phyloP scores from a whole-genome alignment of 2,797 vertebrate genomes.

The Nasua narica region DNA sequence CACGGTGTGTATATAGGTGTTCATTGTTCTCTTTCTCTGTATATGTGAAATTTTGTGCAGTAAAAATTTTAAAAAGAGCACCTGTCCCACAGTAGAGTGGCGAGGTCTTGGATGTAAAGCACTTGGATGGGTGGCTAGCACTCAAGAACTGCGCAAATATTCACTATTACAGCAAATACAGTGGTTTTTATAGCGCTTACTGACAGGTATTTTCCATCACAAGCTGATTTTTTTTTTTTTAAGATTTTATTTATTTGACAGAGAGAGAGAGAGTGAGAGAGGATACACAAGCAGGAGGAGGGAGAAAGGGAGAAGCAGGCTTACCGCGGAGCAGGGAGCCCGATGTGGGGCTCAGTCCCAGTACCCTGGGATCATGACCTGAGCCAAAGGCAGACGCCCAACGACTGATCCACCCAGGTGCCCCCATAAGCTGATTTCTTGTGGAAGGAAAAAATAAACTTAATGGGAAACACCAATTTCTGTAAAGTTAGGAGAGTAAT shows the following conservation, averaged over 20 bases:
- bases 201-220: background rate
- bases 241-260: no score
- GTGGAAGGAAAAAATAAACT: constrained; percentile 15
- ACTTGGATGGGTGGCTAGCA: background rate
- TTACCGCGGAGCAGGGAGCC: no score
- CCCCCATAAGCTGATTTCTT: constrained; percentile 22
- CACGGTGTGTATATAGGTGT: background rate
- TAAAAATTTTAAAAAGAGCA: background rate
- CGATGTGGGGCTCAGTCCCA: no score
- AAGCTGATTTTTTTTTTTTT: background rate
- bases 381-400: no score
- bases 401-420: no score
- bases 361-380: no score
- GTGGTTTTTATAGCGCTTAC: background rate
- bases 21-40: background rate
- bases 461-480: constrained; percentile 1
- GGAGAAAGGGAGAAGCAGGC: no score
- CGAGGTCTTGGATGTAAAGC: background rate
- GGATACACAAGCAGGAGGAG: no score
- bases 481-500: background rate
- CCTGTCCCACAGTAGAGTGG: background rate
- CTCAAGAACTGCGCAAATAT: background rate
- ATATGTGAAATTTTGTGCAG: background rate
- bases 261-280: no score
- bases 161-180: background rate